phyloP scores from a whole-genome alignment of 2,888 invertebrate genomes.

The Cephus spinipes region DNA sequence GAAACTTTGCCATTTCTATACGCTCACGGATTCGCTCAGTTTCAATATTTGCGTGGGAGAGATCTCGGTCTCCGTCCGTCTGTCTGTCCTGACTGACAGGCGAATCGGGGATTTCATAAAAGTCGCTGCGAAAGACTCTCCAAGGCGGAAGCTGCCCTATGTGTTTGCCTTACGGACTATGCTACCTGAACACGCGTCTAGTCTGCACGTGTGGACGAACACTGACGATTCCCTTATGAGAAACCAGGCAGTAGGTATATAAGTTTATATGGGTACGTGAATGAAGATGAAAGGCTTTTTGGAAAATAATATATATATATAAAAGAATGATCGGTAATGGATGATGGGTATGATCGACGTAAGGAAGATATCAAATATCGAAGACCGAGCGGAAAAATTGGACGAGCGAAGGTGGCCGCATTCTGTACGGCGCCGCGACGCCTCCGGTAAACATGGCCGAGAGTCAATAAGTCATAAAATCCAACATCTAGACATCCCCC shows the following conservation, averaged over 20 bases:
- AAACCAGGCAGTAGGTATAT: background rate
- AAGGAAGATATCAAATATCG: background rate
- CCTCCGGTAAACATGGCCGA: conserved; percentile 56
- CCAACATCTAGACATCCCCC: conserved; percentile 40
- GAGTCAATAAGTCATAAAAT: conserved; percentile 63
- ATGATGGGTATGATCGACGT: background rate
- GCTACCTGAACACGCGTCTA: background rate
- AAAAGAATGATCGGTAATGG: background rate
- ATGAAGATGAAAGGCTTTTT: background rate
- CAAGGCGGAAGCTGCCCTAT: conserved; percentile 9
- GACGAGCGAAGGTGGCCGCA: conserved; percentile 47
- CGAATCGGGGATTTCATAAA: conserved; percentile 16
- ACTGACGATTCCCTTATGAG: background rate
- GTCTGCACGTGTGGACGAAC: background rate
- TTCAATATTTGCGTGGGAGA: conserved; percentile 35
- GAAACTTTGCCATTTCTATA: conserved; percentile 13
- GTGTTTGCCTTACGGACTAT: conserved; percentile 17
- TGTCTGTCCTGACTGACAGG: conserved; percentile 10
- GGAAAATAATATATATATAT: background rate
- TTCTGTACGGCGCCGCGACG: conserved; percentile 56
- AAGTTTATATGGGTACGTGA: background rate
- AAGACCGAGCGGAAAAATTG: background rate
- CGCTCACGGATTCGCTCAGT: conserved; percentile 24
- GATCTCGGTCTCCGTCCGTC: conserved; percentile 14
- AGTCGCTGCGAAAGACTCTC: conserved; percentile 13